Percentiles rank a stretch among this genome's conserved stretches.
Evolutionary conservation across 1,140 invertebrate species (phyloP).

Genomic region (Hylyphantes graminicola): DNA sequence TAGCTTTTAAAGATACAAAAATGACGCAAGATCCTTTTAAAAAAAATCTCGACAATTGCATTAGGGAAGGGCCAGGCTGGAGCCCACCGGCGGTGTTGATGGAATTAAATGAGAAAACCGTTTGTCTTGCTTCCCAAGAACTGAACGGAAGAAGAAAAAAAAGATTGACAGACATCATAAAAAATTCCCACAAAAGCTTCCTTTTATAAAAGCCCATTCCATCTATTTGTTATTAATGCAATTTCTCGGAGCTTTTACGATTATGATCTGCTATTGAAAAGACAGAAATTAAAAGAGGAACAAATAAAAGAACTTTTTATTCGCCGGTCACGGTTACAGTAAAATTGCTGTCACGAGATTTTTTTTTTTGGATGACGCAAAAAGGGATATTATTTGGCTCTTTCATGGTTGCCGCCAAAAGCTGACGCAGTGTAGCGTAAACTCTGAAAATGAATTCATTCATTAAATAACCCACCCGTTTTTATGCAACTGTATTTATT

Average conservation of each 20-base stretch:
- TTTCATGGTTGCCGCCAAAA: constrained; percentile 38
- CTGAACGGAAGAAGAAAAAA: background rate
- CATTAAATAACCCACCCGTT: constrained; percentile 19
- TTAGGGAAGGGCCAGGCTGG: background rate
- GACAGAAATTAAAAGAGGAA: constrained; percentile 20
- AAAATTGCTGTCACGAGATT: constrained; percentile 33
- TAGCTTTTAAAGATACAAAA: too few species aligned
- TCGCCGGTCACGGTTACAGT: constrained; percentile 45
- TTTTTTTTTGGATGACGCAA: constrained; percentile 33
- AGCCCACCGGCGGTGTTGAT: constrained; percentile 16
- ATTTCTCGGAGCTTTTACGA: constrained; percentile 31
- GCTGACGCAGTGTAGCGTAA: background rate
- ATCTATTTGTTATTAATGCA: constrained; percentile 21
- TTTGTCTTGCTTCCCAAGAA: constrained; percentile 9
- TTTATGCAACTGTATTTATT: too few species aligned
- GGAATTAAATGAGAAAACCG: background rate
- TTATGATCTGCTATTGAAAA: constrained; percentile 29
- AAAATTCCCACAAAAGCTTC: background rate
- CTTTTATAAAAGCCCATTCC: constrained; percentile 7
- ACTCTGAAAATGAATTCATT: constrained; percentile 46
- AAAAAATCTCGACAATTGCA: too few species aligned
- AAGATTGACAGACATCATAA: background rate
- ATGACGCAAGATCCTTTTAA: too few species aligned
- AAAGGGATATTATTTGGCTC: constrained; percentile 18
- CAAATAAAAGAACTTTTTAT: constrained; percentile 6